Conservation (phyloP, 2,797 vertebrate genomes). For the Characodon lateralis region DNA sequence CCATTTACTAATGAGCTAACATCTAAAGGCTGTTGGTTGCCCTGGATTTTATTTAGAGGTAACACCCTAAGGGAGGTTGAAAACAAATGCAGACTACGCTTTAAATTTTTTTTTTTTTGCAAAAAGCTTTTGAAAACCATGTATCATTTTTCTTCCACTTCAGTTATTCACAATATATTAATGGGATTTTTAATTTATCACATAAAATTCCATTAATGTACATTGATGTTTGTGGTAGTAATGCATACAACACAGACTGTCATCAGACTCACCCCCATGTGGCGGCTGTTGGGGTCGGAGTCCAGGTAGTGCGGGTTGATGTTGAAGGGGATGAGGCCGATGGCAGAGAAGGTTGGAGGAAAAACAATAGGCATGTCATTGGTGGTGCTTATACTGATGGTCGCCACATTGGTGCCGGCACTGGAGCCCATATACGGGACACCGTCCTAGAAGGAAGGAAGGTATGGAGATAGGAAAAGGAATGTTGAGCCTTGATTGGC, state of each 20-base stretch:
- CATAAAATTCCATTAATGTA: not conserved
- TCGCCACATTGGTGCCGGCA: constrained; percentile 87
- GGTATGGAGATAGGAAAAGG: not conserved
- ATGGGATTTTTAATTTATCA: no score
- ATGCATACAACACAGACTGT: not conserved
- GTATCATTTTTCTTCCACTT: not conserved
- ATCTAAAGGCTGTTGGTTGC: not conserved
- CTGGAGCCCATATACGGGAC: constrained; percentile 90
- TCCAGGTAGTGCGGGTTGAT: constrained; percentile 91
- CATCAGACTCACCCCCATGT: constrained; percentile 85
- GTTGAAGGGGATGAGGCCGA: constrained; percentile 89
- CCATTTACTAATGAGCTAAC: no score
- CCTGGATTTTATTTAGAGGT: not conserved
- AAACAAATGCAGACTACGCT: not conserved
- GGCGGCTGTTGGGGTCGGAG: constrained; percentile 80
- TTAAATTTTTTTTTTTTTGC: no score
- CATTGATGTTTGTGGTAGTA: not conserved
- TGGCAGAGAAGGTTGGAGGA: constrained; percentile 84
- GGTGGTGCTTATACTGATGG: constrained; percentile 88
- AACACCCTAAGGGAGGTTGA: not conserved
- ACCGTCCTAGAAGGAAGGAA: constrained; percentile 77
- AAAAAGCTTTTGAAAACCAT: not conserved
- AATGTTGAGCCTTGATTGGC: not conserved
- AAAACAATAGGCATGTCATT: constrained; percentile 92
- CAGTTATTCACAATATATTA: no score